Evolutionary conservation across 2,797 vertebrate species (phyloP), one percentile per base, ranked within the genome.

Genomic region (Scleropages formosus): DNA sequence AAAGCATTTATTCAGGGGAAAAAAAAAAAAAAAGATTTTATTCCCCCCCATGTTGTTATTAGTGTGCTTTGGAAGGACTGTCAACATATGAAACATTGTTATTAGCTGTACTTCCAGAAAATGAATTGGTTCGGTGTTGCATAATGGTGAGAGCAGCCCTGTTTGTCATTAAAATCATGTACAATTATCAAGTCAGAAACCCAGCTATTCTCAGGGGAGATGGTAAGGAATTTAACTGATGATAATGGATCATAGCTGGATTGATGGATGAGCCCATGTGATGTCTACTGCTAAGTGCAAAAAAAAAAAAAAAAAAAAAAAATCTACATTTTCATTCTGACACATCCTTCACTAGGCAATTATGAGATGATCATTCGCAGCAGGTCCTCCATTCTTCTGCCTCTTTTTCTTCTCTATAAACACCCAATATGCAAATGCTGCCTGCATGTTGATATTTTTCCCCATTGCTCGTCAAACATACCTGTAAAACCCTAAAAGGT

Each of bases 61-160:
- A 71, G 79, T 77, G 80, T 85, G 80, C 85, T 85, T 87, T 83
- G 89, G n/a, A n/a, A n/a, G n/a, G n/a, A n/a, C n/a, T n/a, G n/a
- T n/a, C n/a, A n/a, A 39, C 39, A 39, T 39, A 39, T 39, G 31
- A 39, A 39, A 39, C 31, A 39, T 39, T 31, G 39, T 39, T 6
- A 6, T 39, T 31, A 39, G 31, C 31, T 39, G 31, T 2, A 6
- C 39, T 39, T n/a, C n/a, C n/a, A n/a, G n/a, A n/a, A n/a, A n/a
- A n/a, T n/a, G n/a, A n/a, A n/a, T 39, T 39, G n/a, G n/a, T n/a
- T n/a, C n/a, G n/a, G n/a, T n/a, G 31, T 2, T 31, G 31, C n/a
- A 39, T 39, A 39, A 6, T 6, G 39, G 39, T 39, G 2, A 31
- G 31, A 39, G 31, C 31, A 39, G 31, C 31, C 31, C 6, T 39